phyloP scores from a whole-genome alignment of 2,888 invertebrate genomes.

The Formica aserva region DNA sequence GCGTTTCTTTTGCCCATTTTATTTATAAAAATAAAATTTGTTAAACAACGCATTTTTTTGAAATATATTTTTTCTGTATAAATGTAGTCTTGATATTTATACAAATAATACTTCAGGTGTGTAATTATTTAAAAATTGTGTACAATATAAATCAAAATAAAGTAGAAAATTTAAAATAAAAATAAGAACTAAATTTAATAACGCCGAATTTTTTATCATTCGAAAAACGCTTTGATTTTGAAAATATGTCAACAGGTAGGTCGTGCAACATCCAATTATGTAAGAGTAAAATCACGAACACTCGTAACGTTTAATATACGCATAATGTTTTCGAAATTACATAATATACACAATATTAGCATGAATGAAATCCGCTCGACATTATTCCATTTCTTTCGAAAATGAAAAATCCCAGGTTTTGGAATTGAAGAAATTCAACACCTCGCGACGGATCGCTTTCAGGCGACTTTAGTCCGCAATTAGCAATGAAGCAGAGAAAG shows the following conservation, averaged over 20 bases:
- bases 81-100: background rate
- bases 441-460: slow-evolving; percentile 42
- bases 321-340: background rate
- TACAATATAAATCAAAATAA: background rate
- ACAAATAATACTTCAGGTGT: background rate
- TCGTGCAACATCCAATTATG: background rate
- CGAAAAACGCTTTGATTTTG: background rate
- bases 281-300: background rate
- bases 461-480: slow-evolving; percentile 44
- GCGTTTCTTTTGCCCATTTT: background rate
- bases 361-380: slow-evolving; percentile 25
- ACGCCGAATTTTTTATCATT: background rate
- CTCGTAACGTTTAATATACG: background rate
- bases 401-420: background rate
- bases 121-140: slow-evolving; percentile 16
- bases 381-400: slow-evolving; percentile 35
- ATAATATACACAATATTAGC: background rate
- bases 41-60: background rate
- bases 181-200: slow-evolving; percentile 2
- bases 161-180: background rate
- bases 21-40: background rate
- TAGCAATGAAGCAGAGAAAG: slow-evolving; percentile 60
- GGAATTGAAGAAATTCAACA: slow-evolving; percentile 50
- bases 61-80: background rate
- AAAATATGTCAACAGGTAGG: background rate